Percentiles rank a stretch among this genome's conserved stretches.
phyloP scores from a whole-genome alignment of 1,140 invertebrate species.

The Caenorhabditis brenneri region DNA sequence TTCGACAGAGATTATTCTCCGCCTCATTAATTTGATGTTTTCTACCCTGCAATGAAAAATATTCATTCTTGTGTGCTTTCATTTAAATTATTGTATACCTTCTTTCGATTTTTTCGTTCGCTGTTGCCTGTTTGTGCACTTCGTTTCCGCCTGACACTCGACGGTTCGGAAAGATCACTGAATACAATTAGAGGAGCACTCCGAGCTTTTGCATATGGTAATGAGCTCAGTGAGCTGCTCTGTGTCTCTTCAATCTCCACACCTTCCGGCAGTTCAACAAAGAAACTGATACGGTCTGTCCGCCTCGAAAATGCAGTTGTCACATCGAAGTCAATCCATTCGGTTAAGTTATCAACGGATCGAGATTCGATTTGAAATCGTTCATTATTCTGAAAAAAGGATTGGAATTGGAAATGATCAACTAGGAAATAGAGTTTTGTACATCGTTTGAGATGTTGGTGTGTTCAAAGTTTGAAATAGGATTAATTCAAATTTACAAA shows the following conservation, averaged over 20 bases:
- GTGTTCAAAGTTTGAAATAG: too few species aligned
- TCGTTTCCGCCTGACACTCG: conserved; percentile 40
- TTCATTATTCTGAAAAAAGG: conserved; percentile 26
- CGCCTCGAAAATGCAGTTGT: conserved; percentile 13
- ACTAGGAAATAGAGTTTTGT: too few species aligned
- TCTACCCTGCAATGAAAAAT: conserved; percentile 40
- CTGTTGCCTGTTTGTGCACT: conserved; percentile 50
- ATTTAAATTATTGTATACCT: background rate
- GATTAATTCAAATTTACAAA: background rate
- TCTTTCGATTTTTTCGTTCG: conserved; percentile 21
- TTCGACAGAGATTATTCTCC: conserved; percentile 76
- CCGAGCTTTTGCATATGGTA: conserved; percentile 15
- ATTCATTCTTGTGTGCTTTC: conserved; percentile 30
- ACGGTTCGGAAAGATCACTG: conserved; percentile 40
- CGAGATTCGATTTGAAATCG: conserved; percentile 30
- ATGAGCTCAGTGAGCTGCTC: conserved; percentile 14
- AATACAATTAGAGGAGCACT: conserved; percentile 51
- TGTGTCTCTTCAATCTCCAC: conserved; percentile 38
- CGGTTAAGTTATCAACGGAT: background rate
- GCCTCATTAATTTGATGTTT: conserved; percentile 46
- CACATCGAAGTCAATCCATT: conserved; percentile 53
- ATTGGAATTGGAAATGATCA: too few species aligned
- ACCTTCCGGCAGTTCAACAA: conserved; percentile 40
- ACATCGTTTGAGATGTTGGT: too few species aligned
- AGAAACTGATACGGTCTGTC: conserved; percentile 40